phyloP scores from a whole-genome alignment of 2,888 invertebrate genomes.

The Amphipyra berbera region DNA sequence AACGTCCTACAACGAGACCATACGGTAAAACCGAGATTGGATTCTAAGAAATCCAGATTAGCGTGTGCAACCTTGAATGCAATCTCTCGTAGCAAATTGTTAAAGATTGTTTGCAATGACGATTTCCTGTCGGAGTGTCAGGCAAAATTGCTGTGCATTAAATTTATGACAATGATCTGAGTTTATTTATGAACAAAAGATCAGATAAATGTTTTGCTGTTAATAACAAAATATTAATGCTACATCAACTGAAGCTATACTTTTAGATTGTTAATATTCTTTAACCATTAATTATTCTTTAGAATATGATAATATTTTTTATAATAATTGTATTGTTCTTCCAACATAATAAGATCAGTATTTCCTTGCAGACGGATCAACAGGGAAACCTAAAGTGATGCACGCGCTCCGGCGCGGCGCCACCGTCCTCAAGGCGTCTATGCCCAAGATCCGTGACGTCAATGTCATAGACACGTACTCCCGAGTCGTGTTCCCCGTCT shows the following conservation, averaged over 20 bases:
- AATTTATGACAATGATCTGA: slow-evolving; percentile 5
- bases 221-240: too few species aligned
- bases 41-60: slow-evolving; percentile 85
- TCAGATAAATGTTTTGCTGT: too few species aligned
- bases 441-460: slow-evolving; percentile 99
- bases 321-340: not conserved
- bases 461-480: slow-evolving; percentile 99
- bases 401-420: slow-evolving; percentile 96
- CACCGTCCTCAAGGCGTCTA: slow-evolving; percentile 95
- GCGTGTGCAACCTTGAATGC: slow-evolving; percentile 24
- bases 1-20: not conserved
- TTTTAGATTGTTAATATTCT: not conserved
- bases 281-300: not conserved
- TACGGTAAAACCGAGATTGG: slow-evolving; percentile 79
- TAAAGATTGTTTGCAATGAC: slow-evolving; percentile 41
- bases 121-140: slow-evolving; percentile 47
- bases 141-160: slow-evolving; percentile 36
- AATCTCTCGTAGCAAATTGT: slow-evolving; percentile 31
- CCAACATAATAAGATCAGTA: slow-evolving; percentile 10
- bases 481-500: slow-evolving; percentile 97
- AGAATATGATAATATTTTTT: not conserved
- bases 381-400: slow-evolving; percentile 92
- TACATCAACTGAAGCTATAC: not conserved
- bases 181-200: too few species aligned
- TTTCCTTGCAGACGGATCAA: slow-evolving; percentile 83